Percentiles rank a stretch among this genome's conserved stretches.
Conservation (phyloP, 2,888 invertebrate species). For the Acanthosepion lycidas region DNA sequence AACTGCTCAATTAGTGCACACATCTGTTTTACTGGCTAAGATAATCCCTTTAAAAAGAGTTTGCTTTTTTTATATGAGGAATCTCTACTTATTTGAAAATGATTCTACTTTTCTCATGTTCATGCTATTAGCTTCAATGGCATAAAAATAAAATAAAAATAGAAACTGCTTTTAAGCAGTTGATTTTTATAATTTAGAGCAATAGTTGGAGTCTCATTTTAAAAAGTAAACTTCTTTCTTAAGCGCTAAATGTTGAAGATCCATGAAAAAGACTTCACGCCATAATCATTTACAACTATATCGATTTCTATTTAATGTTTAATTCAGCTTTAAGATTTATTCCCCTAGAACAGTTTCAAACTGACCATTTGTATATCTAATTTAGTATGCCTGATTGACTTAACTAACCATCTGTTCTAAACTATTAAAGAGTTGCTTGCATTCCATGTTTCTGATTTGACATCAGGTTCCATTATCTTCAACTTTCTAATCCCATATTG, state of each 20-base stretch:
- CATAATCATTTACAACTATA: not conserved
- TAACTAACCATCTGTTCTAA: not conserved
- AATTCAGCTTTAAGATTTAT: too few species aligned
- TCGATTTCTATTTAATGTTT: not conserved
- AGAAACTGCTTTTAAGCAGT: too few species aligned
- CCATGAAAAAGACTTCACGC: not conserved
- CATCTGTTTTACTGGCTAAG: not conserved
- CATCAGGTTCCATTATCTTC: not conserved
- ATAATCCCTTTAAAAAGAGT: not conserved
- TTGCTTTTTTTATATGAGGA: too few species aligned
- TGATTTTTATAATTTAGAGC: too few species aligned
- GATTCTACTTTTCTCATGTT: not conserved
- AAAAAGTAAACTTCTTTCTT: not conserved
- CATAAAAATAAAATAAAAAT: not conserved
- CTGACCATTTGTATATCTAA: not conserved
- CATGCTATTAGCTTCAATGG: not conserved
- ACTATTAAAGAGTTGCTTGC: not conserved
- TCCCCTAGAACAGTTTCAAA: not conserved
- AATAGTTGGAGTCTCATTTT: not conserved
- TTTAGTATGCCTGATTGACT: constrained; percentile 2
- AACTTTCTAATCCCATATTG: not conserved
- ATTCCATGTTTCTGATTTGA: not conserved
- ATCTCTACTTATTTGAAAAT: not conserved
- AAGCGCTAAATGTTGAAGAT: not conserved
- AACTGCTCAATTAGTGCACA: not conserved